A percentile compares a stretch with the other conserved stretches of the same genome.
Conservation (phyloP, 1,140 invertebrate genomes). For the Danaus melanippus region DNA sequence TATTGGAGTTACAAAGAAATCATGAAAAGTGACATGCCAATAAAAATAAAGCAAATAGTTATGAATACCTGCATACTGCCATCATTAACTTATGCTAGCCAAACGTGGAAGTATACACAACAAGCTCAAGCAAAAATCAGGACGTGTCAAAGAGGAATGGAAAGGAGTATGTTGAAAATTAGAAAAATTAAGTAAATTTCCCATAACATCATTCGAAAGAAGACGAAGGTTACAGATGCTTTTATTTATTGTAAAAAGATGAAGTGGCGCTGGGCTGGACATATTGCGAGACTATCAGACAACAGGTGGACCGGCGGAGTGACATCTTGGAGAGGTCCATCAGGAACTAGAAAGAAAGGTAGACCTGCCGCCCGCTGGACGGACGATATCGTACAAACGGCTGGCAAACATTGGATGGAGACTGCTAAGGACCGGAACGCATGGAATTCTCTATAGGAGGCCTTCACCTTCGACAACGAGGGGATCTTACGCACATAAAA, state of each 20-base stretch:
- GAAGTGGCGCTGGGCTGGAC: slow-evolving; percentile 6
- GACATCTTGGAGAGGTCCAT: slow-evolving; percentile 1
- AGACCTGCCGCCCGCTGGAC: slow-evolving; percentile 5
- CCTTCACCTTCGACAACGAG: background rate
- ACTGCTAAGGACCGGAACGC: no score
- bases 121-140: slow-evolving; percentile 1
- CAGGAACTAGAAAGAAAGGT: slow-evolving; percentile 8
- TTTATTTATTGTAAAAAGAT: slow-evolving; percentile 4
- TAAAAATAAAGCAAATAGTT: no score
- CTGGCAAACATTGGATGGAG: no score
- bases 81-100: background rate
- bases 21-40: no score
- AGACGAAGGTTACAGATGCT: slow-evolving; percentile 8
- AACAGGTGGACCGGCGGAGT: slow-evolving; percentile 7
- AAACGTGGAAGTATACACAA: slow-evolving; percentile 9
- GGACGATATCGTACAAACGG: background rate
- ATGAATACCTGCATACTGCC: no score
- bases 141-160: slow-evolving; percentile 9
- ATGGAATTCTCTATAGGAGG: slow-evolving; percentile 2
- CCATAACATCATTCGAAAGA: slow-evolving; percentile 1
- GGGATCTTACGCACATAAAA: no score
- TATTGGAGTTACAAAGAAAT: slow-evolving; percentile 4
- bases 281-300: slow-evolving; percentile 10
- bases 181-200: slow-evolving; percentile 1
- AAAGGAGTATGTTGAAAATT: slow-evolving; percentile 8